phyloP scores from a whole-genome alignment of 2,797 vertebrate species.

The Periophthalmus magnuspinnatus region DNA sequence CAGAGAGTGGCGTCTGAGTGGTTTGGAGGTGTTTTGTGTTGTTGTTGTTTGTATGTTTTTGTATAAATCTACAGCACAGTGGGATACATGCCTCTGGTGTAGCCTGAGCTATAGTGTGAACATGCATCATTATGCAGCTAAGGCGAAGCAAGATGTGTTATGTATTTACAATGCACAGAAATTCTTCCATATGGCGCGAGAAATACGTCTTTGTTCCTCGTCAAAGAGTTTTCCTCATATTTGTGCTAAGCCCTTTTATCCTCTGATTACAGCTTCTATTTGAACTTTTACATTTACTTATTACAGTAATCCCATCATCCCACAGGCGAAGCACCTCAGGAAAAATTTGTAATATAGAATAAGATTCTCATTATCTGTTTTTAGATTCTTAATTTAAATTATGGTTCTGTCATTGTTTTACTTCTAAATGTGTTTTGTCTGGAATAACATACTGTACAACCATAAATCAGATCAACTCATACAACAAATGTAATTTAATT shows the following conservation, averaged over 20 bases:
- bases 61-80: conserved; percentile 75
- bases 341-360: conserved; percentile 3
- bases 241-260: conserved; percentile 36
- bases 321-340: conserved; percentile 1
- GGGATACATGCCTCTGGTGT: conserved; percentile 73
- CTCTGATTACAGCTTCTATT: conserved; percentile 45
- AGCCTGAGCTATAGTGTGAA: conserved; percentile 63
- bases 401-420: neutral
- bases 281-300: conserved; percentile 15
- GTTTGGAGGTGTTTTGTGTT: conserved; percentile 62
- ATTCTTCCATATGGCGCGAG: conserved; percentile 66
- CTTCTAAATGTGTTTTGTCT: neutral
- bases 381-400: conserved; percentile 5
- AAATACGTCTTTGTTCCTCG: conserved; percentile 61
- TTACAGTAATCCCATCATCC: conserved; percentile 12
- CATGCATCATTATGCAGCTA: conserved; percentile 77
- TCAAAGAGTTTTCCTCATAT: conserved; percentile 59
- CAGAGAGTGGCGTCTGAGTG: conserved; percentile 74
- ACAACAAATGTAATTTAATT: neutral
- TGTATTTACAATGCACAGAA: conserved; percentile 65
- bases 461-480: neutral
- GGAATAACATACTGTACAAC: neutral
- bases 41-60: conserved; percentile 51
- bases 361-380: neutral
- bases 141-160: conserved; percentile 65